These are phyloP conservation scores for Rhegmatorhina hoffmannsi DNA, from an alignment of 2,113 vertebrate species.

Conservation along the genomic window DNA sequence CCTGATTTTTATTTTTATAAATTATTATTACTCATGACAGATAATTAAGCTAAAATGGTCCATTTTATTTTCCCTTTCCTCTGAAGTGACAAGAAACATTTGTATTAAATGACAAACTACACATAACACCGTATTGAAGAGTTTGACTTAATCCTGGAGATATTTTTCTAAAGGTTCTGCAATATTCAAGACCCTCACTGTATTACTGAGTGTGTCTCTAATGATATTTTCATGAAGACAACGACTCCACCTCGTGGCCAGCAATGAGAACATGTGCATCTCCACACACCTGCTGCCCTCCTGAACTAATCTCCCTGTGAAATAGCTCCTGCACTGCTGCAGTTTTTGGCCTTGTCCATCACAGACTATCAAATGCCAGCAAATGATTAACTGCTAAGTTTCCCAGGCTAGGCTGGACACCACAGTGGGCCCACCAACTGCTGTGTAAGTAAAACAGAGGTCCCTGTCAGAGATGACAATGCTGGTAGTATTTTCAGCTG, in stretches of 20 bases:
- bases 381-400: neutral
- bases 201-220: accelerated
- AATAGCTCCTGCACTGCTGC: neutral
- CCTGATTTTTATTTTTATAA: neutral
- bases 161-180: neutral
- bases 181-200: neutral
- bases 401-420: neutral
- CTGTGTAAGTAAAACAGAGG: neutral
- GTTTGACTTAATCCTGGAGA: neutral
- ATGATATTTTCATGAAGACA: neutral
- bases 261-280: neutral
- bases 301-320: neutral
- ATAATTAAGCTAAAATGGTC: neutral
- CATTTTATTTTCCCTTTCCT: neutral
- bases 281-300: neutral
- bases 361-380: neutral
- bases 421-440: neutral
- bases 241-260: conserved; percentile 65
- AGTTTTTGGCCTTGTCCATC: neutral
- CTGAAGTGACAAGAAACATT: neutral
- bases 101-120: neutral
- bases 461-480: neutral
- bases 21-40: neutral
- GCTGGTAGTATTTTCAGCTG: neutral
- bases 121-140: neutral